These are phyloP conservation scores for Harmothoe impar DNA, from an alignment of 2,888 invertebrate genomes.

Conservation along the genomic window DNA sequence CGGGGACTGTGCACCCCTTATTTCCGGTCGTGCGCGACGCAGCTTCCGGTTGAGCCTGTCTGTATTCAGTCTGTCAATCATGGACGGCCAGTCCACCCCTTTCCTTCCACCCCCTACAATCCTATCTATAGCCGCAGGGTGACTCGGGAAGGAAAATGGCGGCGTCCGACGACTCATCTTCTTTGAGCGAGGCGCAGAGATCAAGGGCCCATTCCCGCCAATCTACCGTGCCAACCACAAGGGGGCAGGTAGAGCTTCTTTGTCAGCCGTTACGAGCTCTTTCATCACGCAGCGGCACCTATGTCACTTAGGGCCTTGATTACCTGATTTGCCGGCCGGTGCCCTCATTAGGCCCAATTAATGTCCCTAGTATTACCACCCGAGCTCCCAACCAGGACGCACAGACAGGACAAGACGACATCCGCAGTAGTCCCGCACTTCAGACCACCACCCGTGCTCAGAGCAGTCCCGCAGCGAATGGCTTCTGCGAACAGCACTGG, in stretches of 20 bases:
- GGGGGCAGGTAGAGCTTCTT: not conserved
- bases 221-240: not conserved
- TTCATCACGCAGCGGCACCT: conserved; percentile 12
- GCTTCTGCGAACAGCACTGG: not conserved
- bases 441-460: not conserved
- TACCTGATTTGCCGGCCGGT: conserved; percentile 3
- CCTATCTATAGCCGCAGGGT: not conserved
- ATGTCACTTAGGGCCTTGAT: conserved; percentile 25
- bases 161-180: conserved; percentile 6
- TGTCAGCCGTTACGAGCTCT: not conserved
- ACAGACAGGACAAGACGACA: not conserved
- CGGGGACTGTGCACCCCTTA: not conserved
- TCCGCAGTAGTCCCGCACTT: not conserved
- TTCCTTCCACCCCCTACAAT: not conserved
- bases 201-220: not conserved
- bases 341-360: conserved; percentile 1
- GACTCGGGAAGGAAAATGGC: conserved; percentile 20
- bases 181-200: not conserved
- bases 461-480: not conserved
- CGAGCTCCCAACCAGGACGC: not conserved
- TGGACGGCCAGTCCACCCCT: not conserved
- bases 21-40: not conserved
- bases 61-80: not conserved
- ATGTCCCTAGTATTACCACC: not conserved
- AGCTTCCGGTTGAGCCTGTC: not conserved